Percentiles rank a stretch among this genome's conserved stretches.
These are phyloP conservation scores for Cyphomyrus plagiostoma DNA, from an alignment of 2,113 vertebrate species.

Conservation along the genomic window DNA sequence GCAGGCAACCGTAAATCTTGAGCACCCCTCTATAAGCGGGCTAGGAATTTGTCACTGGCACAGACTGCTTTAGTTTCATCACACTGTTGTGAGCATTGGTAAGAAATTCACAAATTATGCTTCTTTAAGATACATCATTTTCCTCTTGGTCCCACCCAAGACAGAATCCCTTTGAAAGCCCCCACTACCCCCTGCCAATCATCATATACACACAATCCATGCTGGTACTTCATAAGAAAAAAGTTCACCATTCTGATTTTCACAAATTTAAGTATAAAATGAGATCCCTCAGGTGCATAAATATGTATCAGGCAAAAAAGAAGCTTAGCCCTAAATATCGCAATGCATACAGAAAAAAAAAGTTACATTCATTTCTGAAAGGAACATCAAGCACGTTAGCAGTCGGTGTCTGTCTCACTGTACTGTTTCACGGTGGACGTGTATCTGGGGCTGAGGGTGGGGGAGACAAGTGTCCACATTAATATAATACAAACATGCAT, in stretches of 20 bases:
- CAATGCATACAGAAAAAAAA: neutral
- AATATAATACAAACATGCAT: neutral
- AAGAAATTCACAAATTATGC: conserved; percentile 7
- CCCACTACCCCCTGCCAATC: neutral
- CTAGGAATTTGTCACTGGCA: neutral
- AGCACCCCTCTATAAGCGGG: conserved; percentile 19
- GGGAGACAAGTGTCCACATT: neutral
- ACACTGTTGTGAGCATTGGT: conserved; percentile 15
- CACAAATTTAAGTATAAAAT: conserved; percentile 2
- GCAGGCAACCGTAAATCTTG: conserved; percentile 29
- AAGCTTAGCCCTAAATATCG: neutral
- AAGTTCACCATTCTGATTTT: neutral
- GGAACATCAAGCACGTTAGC: neutral
- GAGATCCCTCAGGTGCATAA: neutral
- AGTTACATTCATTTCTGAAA: neutral
- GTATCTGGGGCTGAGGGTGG: neutral
- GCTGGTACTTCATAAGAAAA: neutral
- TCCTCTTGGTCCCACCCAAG: neutral
- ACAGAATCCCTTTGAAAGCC: neutral
- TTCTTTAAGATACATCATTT: neutral
- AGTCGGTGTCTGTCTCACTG: neutral
- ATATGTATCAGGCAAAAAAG: neutral
- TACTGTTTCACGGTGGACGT: neutral
- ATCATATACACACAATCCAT: neutral
- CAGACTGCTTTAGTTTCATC: neutral